Base-by-base conservation (phyloP, 2,113 vertebrate genomes). In the Hucho hucho region DNA sequence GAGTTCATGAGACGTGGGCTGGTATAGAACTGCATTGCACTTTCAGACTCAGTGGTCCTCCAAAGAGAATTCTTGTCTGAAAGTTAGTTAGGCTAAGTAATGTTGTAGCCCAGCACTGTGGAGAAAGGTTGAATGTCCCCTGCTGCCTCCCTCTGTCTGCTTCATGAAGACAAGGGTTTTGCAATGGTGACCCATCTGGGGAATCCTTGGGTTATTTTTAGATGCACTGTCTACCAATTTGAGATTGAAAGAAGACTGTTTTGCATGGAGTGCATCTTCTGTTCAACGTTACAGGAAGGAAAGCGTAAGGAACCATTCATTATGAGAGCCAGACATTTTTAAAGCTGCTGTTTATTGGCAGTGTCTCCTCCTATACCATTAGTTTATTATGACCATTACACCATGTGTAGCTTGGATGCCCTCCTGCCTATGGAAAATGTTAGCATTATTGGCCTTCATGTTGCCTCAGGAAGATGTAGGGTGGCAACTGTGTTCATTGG, bases 1-100 rank as follows among this genome's bases (percentile, higher is more conserved):
- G 70, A 11, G 64, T 12, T 74, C 79, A 20, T 72, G 5, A 73
- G 73, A 20, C 2, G 49, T 2, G 4, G 0, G 7, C 78, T 64
- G 56, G 58, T 20, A 76, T 76, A 74, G 72, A 59, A 67, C 11
- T 13, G n/a, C 47, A 70, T 24, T 70, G 46, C 69, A 7, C 37
- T 69, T 61, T 58, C 73, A 29, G 67, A 69, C 68, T 69, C 64
- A 18, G 26, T 65, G 64, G 26, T 26, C 64, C 25, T 4, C 26
- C 32, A 32, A 32, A 32, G 7, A 43, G 37, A 3, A 43, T 9
- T 37, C 37, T 37, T 37, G 37, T 37, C 37, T 43, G 9, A 43
- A 9, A 43, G 37, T 43, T 43, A 43, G 37, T 43, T 43, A 43
- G 37, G 37, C 9, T 43, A 11, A 43, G 37, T 12, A 43, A 43